These are phyloP conservation scores for Xanthorhoe designata DNA, from an alignment of 2,888 invertebrate species.

Conservation along the genomic window DNA sequence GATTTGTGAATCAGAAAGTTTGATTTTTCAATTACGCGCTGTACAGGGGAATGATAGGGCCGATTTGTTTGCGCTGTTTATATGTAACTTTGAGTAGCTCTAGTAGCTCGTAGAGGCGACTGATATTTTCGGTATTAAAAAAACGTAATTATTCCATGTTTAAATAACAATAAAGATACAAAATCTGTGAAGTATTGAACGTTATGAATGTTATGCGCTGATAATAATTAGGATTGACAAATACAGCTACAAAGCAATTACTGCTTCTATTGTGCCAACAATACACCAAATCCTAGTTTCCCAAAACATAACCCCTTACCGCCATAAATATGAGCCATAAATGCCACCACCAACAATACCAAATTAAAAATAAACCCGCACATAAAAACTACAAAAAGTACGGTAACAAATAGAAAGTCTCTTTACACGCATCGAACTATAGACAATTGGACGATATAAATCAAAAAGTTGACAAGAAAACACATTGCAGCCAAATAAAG, in stretches of 20 bases:
- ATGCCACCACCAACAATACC: constrained; percentile 74
- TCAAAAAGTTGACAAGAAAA: constrained; percentile 83
- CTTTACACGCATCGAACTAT: constrained; percentile 80
- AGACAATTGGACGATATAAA: constrained; percentile 81
- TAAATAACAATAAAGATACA: too few relatives aligned
- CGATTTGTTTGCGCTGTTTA: too few relatives aligned
- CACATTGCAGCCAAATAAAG: constrained; percentile 61
- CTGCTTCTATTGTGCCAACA: constrained; percentile 43
- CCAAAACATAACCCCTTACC: constrained; percentile 55
- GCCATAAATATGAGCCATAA: constrained; percentile 74
- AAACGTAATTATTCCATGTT: too few relatives aligned
- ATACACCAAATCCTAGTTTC: constrained; percentile 45
- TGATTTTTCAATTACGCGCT: too few relatives aligned
- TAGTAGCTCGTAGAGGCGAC: too few relatives aligned
- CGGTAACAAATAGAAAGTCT: constrained; percentile 77
- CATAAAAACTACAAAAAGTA: constrained; percentile 68
- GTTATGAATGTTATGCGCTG: background rate
- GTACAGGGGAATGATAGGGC: too few relatives aligned
- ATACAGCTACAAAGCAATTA: constrained; percentile 20
- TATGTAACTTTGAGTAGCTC: too few relatives aligned
- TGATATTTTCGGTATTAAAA: too few relatives aligned
- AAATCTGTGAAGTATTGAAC: too few relatives aligned
- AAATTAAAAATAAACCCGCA: constrained; percentile 80
- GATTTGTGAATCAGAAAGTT: too few relatives aligned
- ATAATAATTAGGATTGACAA: constrained; percentile 13